These are phyloP conservation scores for Syngnathus floridae DNA, from an alignment of 2,113 vertebrate species.

Conservation along the genomic window DNA sequence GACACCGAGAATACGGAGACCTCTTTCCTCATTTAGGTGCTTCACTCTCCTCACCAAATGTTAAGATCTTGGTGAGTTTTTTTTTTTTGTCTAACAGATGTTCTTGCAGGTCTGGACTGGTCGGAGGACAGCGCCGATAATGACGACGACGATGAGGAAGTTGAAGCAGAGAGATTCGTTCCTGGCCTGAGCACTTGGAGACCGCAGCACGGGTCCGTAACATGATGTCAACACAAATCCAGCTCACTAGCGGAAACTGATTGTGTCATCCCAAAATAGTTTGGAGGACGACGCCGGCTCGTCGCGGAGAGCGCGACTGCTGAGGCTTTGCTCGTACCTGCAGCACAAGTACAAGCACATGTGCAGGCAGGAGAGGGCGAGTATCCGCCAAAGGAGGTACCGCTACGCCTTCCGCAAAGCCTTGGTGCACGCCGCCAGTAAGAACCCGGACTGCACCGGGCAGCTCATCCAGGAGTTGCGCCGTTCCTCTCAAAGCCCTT, in stretches of 20 bases:
- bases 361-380: conserved; percentile 90
- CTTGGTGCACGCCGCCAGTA: conserved; percentile 88
- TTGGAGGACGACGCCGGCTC: conserved; percentile 72
- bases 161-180: conserved; percentile 77
- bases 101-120: conserved; percentile 88
- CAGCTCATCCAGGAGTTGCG: conserved; percentile 82
- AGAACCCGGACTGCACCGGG: conserved; percentile 82
- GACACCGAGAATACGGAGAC: conserved; percentile 83
- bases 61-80: not conserved
- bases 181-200: conserved; percentile 83
- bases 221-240: not conserved
- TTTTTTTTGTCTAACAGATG: conserved; percentile 35
- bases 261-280: conserved; percentile 21
- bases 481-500: conserved; percentile 63
- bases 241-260: not conserved
- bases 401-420: conserved; percentile 88
- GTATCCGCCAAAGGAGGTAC: conserved; percentile 88
- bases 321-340: conserved; percentile 94
- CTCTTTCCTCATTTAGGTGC: conserved; percentile 96
- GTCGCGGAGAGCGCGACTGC: conserved; percentile 84
- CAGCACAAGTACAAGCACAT: conserved; percentile 98
- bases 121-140: conserved; percentile 96
- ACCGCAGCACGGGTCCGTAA: conserved; percentile 58
- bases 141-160: conserved; percentile 64
- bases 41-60: not conserved